Percentiles rank a stretch among this genome's conserved stretches.
Conservation (phyloP, 2,888 invertebrate species). For the Xiphydria camelus region DNA sequence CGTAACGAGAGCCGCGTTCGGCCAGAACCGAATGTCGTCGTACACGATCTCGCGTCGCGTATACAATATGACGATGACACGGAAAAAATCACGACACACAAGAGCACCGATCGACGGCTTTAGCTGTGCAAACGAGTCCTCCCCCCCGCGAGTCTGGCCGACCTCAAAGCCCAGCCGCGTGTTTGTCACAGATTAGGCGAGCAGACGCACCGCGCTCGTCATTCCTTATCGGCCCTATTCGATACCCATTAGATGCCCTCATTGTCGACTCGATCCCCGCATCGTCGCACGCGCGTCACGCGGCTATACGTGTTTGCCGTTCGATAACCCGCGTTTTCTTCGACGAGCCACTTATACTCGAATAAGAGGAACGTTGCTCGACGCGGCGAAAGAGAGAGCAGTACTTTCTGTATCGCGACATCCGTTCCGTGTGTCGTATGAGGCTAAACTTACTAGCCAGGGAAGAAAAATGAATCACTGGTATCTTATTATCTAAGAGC, state of each 20-base stretch:
- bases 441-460: no score
- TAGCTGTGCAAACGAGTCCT: conserved; percentile 28
- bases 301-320: conserved; percentile 1
- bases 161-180: conserved; percentile 29
- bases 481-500: no score
- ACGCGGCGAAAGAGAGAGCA: no score
- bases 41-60: no score
- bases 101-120: conserved; percentile 26
- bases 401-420: no score
- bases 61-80: no score
- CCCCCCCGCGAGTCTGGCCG: conserved; percentile 21
- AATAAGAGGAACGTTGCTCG: no score
- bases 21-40: no score
- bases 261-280: conserved; percentile 10
- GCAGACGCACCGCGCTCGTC: conserved; percentile 25
- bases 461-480: no score
- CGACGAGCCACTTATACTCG: no score
- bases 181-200: conserved; percentile 36
- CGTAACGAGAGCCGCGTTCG: no score
- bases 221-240: conserved; percentile 30
- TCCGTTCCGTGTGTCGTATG: no score
- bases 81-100: conserved; percentile 27
- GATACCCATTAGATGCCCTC: conserved; percentile 19
- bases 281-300: background rate
- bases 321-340: conserved; percentile 6